phyloP scores from a whole-genome alignment of 2,797 vertebrate species.

The Meda fulgida region DNA sequence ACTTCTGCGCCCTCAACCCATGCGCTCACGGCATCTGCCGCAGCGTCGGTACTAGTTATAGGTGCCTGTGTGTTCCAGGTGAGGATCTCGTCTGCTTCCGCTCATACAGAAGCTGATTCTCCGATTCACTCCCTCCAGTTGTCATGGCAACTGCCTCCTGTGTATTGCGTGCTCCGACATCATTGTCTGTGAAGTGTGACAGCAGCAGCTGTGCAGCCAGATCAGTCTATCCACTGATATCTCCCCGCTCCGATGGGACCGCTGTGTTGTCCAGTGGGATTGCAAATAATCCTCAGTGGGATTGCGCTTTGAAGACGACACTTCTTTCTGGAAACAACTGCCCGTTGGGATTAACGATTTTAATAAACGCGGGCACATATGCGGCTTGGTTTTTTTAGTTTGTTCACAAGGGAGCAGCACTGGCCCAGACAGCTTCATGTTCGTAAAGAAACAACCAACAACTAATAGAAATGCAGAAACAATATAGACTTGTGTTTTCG shows the following conservation, averaged over 20 bases:
- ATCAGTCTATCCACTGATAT: conserved; percentile 66
- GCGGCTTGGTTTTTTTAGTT: no score
- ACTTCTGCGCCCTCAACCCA: conserved; percentile 96
- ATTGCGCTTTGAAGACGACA: conserved; percentile 32
- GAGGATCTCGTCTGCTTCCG: conserved; percentile 53
- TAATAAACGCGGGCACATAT: no score
- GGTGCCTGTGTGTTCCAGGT: conserved; percentile 96
- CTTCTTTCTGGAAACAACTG: background rate
- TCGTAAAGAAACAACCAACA: no score
- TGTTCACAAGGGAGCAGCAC: no score
- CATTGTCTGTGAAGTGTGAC: conserved; percentile 55
- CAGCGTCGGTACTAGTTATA: conserved; percentile 95
- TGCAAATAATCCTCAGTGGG: conserved; percentile 58
- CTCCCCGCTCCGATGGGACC: conserved; percentile 41
- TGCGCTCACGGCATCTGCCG: conserved; percentile 95
- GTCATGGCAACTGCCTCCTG: conserved; percentile 68
- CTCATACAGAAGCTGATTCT: conserved; percentile 16
- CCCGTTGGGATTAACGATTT: background rate
- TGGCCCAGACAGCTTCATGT: no score
- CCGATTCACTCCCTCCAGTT: conserved; percentile 59
- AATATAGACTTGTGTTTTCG: no score
- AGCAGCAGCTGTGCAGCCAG: conserved; percentile 55
- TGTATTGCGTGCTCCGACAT: conserved; percentile 50
- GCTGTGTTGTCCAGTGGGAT: conserved; percentile 56
- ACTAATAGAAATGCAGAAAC: no score